A percentile compares a stretch with the other conserved stretches of the same genome.
phyloP scores from a whole-genome alignment of 2,797 vertebrate species.

The Prunella strophiata region DNA sequence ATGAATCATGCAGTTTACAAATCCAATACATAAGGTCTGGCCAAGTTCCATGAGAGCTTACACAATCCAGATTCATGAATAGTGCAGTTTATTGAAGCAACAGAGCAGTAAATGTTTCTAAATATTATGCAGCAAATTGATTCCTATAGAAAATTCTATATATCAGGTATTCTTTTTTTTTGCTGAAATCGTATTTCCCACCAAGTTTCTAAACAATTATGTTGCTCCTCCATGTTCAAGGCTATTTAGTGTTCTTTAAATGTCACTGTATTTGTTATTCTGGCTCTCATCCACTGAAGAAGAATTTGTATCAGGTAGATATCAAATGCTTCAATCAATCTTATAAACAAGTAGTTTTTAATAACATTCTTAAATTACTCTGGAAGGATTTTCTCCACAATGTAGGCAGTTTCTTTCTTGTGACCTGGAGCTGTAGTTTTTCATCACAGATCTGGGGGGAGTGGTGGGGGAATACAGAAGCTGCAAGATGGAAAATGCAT shows the following conservation, averaged over 20 bases:
- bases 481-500: neutral
- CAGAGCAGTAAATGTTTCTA: neutral
- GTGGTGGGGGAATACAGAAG: neutral
- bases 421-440: neutral
- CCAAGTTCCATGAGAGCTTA: neutral
- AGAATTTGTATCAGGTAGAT: neutral
- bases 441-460: accelerated
- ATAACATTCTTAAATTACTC: neutral
- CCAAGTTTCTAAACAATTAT: neutral
- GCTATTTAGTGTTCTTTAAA: neutral
- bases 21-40: neutral
- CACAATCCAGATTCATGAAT: neutral
- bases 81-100: neutral
- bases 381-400: neutral
- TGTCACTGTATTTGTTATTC: neutral
- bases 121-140: neutral
- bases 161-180: neutral
- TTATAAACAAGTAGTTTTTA: neutral
- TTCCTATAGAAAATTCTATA: neutral
- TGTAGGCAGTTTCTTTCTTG: neutral
- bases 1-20: neutral
- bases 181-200: neutral
- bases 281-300: accelerated
- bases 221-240: neutral
- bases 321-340: neutral